phyloP scores from a whole-genome alignment of 2,888 invertebrate species.

The Clostera curtula region DNA sequence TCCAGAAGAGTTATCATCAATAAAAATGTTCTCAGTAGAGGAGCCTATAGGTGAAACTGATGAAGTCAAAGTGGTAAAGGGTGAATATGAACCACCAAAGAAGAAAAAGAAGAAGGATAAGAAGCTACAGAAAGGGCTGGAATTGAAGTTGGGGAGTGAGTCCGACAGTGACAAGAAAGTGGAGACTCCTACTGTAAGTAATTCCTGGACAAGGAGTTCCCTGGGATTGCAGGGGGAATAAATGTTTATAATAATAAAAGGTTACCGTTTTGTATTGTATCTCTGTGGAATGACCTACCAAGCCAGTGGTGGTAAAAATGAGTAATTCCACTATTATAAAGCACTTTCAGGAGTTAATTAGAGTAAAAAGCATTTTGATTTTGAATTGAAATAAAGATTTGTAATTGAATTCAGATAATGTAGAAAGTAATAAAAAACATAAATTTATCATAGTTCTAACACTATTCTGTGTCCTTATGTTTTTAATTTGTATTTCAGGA shows the following conservation, averaged over 20 bases:
- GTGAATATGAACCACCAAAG: constrained; percentile 51
- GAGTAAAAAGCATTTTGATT: too few relatives aligned
- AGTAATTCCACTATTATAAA: too few relatives aligned
- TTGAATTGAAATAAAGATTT: too few relatives aligned
- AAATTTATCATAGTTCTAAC: neutral
- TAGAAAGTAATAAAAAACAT: too few relatives aligned
- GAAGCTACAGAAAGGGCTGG: constrained; percentile 44
- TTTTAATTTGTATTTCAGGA: constrained; percentile 35
- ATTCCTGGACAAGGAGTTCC: too few relatives aligned
- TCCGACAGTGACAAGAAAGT: constrained; percentile 49
- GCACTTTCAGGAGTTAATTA: too few relatives aligned
- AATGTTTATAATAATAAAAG: too few relatives aligned
- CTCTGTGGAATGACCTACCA: too few relatives aligned
- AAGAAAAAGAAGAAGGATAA: constrained; percentile 56
- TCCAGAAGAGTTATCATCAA: constrained; percentile 82
- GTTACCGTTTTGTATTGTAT: too few relatives aligned
- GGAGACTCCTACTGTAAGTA: constrained; percentile 52
- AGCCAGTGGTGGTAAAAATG: too few relatives aligned
- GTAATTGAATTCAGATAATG: too few relatives aligned
- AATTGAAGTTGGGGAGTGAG: constrained; percentile 46
- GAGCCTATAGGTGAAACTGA: constrained; percentile 29
- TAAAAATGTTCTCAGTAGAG: constrained; percentile 77
- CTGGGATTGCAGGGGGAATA: too few relatives aligned
- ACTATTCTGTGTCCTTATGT: neutral
- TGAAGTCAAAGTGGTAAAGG: constrained; percentile 32